Evolutionary conservation across 2,113 vertebrate species (phyloP), one percentile per base, ranked within the genome.

Genomic region (Percina caprodes): DNA sequence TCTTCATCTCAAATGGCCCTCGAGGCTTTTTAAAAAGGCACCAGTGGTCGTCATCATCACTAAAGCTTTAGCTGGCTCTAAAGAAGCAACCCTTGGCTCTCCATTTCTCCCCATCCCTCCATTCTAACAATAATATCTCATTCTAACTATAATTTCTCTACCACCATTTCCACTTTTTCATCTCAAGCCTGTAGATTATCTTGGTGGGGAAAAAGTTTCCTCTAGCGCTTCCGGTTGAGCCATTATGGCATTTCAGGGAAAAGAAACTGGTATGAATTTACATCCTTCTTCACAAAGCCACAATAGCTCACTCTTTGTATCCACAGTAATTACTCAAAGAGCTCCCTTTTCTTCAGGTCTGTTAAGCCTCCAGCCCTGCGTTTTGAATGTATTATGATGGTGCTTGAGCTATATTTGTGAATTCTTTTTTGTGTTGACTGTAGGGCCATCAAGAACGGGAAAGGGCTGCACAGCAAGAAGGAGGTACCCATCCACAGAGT

Each of bases 401-500:
- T 59, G 59, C 24, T 71, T 21, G 26, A 60, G 26, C 63, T 46
- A 26, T 51, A 30, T 68, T 60, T 35, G 49, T 84, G 19, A 60
- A 48, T 16, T 4, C 82, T 15, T 69, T 77, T 76, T 59, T 77
- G 69, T 77, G 79, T 90, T 84, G 80, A 82, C 86, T 91, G 48
- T 88, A 99, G 98, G 93, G 98, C 98, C 33, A 97, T 98, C 92
- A 99, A 99, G 94, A 99, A 99, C 6, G 97, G 97, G n/a, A 99
- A 99, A 91, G 98, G 98, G 35, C 91, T 99, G 83, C 98, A 99
- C 94, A 99, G 98, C 96, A 99, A 99, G 95, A 99, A 99, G 94
- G 98, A 99, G 92, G 96, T 99, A 74, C 98, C 98, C 0, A 99
- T 99, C 82, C 98, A 99, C 94, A 95, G 98, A 71, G 98, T 99